A percentile compares a stretch with the other conserved stretches of the same genome.
phyloP scores from a whole-genome alignment of 2,797 vertebrate genomes.

The Ceryle rudis region DNA sequence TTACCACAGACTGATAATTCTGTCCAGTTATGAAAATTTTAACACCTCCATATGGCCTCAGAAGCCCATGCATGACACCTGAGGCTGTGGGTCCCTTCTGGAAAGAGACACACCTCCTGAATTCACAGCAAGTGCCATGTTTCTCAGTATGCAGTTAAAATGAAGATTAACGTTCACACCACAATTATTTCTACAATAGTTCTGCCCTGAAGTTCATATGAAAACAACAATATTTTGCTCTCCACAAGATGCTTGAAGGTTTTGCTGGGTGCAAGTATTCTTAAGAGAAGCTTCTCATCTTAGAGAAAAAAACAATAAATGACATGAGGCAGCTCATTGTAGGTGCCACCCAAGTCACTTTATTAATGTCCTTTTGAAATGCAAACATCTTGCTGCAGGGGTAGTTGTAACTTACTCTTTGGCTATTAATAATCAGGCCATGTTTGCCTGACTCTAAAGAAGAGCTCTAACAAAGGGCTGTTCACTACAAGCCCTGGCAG shows the following conservation, averaged over 20 bases:
- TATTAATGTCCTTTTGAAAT: not conserved
- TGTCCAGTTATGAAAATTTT: not conserved
- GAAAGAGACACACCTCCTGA: not conserved
- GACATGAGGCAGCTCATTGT: not conserved
- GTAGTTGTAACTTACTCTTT: not conserved
- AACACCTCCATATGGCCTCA: not conserved
- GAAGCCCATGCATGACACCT: not conserved
- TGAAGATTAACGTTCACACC: not conserved
- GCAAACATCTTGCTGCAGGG: not conserved
- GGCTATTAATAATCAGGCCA: not conserved
- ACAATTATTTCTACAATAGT: not conserved
- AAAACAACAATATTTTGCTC: not conserved
- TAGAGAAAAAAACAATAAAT: not conserved
- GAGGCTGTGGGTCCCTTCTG: not conserved
- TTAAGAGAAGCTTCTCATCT: not conserved
- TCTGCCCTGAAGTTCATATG: not conserved
- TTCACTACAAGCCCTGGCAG: not conserved
- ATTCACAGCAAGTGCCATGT: fast-evolving
- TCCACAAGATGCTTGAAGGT: not conserved
- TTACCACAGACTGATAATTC: not conserved
- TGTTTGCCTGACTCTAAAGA: not conserved
- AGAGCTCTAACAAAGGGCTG: not conserved
- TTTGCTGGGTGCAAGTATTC: not conserved
- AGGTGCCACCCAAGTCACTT: not conserved
- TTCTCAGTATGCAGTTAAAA: not conserved